phyloP scores from a whole-genome alignment of 2,797 vertebrate genomes.

The Aplochiton taeniatus region DNA sequence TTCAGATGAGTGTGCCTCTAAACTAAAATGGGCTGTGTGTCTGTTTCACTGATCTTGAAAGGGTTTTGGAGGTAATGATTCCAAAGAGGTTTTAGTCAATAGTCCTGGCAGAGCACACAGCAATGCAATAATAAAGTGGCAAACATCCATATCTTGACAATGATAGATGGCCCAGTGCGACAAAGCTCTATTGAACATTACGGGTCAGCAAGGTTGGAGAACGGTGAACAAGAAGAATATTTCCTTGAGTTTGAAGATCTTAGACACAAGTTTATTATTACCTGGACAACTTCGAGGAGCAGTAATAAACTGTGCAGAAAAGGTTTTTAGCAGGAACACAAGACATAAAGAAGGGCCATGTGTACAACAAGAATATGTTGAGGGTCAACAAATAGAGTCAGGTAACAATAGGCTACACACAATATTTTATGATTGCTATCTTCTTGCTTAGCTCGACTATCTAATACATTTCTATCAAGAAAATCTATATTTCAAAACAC shows the following conservation, averaged over 20 bases:
- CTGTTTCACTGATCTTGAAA: conserved; percentile 23
- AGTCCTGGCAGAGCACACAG: conserved; percentile 67
- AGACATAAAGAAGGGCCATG: conserved; percentile 6
- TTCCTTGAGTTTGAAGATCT: conserved; percentile 46
- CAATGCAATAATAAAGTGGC: conserved; percentile 76
- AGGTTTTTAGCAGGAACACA: conserved; percentile 1
- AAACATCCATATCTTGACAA: conserved; percentile 79
- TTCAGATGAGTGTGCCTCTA: conserved; percentile 8
- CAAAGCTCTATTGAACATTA: conserved; percentile 69
- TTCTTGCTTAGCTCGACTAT: too few relatives aligned
- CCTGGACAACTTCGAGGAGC: conserved; percentile 15
- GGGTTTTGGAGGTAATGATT: conserved; percentile 57
- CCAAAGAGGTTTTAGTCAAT: conserved; percentile 70
- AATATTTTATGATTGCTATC: background rate
- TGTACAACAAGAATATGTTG: background rate
- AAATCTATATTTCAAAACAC: too few relatives aligned
- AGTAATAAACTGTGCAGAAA: conserved; percentile 31
- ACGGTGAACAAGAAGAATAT: conserved; percentile 46
- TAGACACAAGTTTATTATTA: conserved; percentile 47
- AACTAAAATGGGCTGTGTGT: conserved; percentile 8
- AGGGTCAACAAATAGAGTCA: conserved; percentile 8
- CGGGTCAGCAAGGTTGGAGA: conserved; percentile 66
- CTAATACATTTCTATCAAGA: too few relatives aligned
- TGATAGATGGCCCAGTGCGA: conserved; percentile 74
- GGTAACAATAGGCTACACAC: conserved; percentile 11